These are phyloP conservation scores for Chondrosia reniformis DNA, from an alignment of 37 sponge, comb jelly and placozoan species.

Conservation along the genomic window DNA sequence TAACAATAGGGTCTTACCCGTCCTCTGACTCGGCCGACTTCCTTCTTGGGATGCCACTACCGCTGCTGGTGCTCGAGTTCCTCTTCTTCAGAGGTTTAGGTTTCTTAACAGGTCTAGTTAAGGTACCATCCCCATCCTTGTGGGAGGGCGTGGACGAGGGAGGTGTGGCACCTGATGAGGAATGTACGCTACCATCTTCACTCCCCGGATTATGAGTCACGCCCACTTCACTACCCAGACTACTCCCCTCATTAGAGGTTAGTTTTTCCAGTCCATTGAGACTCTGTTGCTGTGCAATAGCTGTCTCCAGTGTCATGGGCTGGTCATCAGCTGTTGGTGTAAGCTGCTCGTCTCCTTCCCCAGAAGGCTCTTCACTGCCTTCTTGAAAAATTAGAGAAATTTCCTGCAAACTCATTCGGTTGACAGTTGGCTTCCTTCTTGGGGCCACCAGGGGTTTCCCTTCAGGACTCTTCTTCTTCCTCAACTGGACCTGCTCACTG, in stretches of 20 bases:
- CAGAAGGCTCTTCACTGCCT: not conserved
- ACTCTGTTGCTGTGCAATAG: not conserved
- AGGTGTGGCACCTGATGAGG: not conserved
- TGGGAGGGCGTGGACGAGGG: constrained; percentile 37
- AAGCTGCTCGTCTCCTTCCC: constrained; percentile 1
- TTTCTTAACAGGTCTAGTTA: constrained; percentile 39
- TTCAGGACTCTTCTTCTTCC: too few species aligned
- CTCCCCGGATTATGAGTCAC: not conserved
- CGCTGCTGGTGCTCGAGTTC: not conserved
- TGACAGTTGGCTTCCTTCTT: not conserved
- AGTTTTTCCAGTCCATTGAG: too few species aligned
- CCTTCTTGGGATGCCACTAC: too few species aligned
- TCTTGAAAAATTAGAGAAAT: not conserved
- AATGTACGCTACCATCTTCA: not conserved
- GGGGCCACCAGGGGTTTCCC: not conserved
- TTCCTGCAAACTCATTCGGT: not conserved
- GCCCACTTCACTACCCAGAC: not conserved
- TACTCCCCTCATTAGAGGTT: not conserved
- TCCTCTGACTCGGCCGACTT: too few species aligned
- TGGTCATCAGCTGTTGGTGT: constrained; percentile 13
- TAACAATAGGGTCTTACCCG: constrained; percentile 5
- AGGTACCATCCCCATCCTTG: constrained; percentile 30
- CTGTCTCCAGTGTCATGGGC: not conserved
- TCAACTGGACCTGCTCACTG: too few species aligned
- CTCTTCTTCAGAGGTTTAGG: not conserved